Evolutionary conservation across 2,888 invertebrate species (phyloP).

Genomic region (Cataglyphis albicans): DNA sequence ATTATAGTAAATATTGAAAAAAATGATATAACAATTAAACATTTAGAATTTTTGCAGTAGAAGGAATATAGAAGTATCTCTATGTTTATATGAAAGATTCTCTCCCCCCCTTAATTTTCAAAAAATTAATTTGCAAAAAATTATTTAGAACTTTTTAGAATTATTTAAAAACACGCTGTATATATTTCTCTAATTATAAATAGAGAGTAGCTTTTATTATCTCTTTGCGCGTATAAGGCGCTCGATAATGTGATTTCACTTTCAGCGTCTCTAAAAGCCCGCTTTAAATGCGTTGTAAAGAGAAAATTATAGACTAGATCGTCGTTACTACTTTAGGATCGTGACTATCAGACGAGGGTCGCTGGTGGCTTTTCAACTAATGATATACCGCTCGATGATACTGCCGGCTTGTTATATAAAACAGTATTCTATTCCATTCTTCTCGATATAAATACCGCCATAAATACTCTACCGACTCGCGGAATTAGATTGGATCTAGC

Average conservation of each 20-base stretch:
- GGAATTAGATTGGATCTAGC: constrained; percentile 40
- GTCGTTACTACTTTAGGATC: constrained; percentile 11
- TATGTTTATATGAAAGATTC: too few species aligned
- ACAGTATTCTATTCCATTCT: constrained; percentile 19
- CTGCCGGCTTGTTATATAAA: constrained; percentile 35
- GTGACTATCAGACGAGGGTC: constrained; percentile 28
- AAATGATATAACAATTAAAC: too few species aligned
- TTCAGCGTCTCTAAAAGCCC: not conserved
- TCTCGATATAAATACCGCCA: constrained; percentile 35
- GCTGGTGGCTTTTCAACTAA: constrained; percentile 1
- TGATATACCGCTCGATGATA: not conserved
- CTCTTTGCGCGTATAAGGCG: not conserved
- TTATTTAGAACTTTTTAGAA: too few species aligned
- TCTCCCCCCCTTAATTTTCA: too few species aligned
- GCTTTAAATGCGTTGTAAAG: constrained; percentile 4
- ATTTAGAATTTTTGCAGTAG: too few species aligned
- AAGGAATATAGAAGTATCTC: too few species aligned
- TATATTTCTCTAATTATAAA: constrained; percentile 2
- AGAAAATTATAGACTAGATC: constrained; percentile 40
- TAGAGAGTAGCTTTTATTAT: not conserved
- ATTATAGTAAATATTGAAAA: too few species aligned
- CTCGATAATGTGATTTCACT: not conserved
- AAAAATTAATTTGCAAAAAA: too few species aligned
- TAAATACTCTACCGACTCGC: constrained; percentile 58
- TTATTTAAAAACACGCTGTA: not conserved